Percentiles rank a stretch among this genome's conserved stretches.
Conservation (phyloP, 1,140 invertebrate genomes). For the Pseudomyrmex cubaensis region DNA sequence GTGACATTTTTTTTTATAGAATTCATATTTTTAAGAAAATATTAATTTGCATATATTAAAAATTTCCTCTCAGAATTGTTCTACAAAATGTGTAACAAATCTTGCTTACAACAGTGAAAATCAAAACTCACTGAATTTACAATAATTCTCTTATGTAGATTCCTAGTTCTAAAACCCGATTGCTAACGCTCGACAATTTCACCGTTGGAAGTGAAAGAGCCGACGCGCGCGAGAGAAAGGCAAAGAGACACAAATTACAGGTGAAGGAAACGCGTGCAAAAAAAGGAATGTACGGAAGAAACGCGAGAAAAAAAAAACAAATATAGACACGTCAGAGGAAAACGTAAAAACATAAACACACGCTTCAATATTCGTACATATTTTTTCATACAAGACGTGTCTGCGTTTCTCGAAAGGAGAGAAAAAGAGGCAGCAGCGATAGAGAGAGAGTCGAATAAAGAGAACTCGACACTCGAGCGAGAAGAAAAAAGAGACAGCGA, state of each 20-base stretch:
- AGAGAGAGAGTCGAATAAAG: background rate
- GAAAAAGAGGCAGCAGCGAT: conserved; percentile 31
- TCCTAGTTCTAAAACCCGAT: no score
- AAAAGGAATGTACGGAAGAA: conserved; percentile 15
- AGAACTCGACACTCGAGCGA: background rate
- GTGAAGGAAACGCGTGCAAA: background rate
- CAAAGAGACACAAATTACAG: background rate
- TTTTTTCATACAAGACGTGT: background rate
- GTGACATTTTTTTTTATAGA: no score
- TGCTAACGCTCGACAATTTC: no score
- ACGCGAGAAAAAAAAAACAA: conserved; percentile 43
- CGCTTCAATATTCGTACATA: background rate
- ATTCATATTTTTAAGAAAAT: no score
- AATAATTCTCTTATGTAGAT: no score
- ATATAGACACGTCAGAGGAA: background rate
- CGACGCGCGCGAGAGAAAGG: no score
- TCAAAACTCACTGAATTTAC: no score
- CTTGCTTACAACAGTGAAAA: no score
- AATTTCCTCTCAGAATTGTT: no score
- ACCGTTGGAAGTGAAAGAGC: no score
- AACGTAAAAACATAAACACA: conserved; percentile 47
- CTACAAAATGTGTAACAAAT: no score
- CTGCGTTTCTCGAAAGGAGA: background rate
- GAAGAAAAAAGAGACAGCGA: conserved; percentile 1
- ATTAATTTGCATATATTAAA: no score